Conservation (phyloP, 2,113 vertebrate genomes). For the Hippocampus abdominalis region DNA sequence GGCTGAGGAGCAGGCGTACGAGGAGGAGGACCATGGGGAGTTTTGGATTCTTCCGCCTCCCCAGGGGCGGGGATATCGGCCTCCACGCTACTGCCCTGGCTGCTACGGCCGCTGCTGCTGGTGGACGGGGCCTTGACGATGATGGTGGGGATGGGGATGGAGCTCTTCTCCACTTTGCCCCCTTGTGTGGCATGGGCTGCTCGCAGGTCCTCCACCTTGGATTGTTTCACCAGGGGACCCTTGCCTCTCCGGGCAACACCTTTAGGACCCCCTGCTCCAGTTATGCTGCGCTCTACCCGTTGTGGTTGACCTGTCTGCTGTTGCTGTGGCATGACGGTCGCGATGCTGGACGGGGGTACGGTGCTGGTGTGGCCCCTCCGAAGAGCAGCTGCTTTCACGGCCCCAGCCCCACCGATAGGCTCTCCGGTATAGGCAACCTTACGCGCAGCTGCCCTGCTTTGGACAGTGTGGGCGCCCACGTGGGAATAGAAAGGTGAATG, state of each 20-base stretch:
- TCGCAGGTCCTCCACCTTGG: conserved; percentile 83
- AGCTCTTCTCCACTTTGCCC: conserved; percentile 82
- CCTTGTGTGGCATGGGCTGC: conserved; percentile 62
- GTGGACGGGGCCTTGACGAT: conserved; percentile 92
- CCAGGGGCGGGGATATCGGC: conserved; percentile 69
- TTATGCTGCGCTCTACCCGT: conserved; percentile 55
- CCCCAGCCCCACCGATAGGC: conserved; percentile 48
- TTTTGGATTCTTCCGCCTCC: conserved; percentile 66
- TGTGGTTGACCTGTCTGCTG: conserved; percentile 66
- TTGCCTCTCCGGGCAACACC: conserved; percentile 77
- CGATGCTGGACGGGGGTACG: conserved; percentile 67
- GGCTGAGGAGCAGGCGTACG: conserved; percentile 81
- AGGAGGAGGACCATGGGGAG: conserved; percentile 67
- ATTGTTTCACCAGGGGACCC: conserved; percentile 86
- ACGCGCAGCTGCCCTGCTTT: conserved; percentile 71
- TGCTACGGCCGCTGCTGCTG: conserved; percentile 91
- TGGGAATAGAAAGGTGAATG: conserved; percentile 62
- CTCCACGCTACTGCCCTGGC: conserved; percentile 91
- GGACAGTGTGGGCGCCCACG: conserved; percentile 62
- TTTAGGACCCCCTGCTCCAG: conserved; percentile 66
- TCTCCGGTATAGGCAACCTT: conserved; percentile 72
- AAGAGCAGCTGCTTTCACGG: conserved; percentile 62
- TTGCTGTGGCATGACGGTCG: conserved; percentile 71
- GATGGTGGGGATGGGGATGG: conserved; percentile 90
- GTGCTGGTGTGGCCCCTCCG: conserved; percentile 74